Evolutionary conservation across 2,888 invertebrate genomes (phyloP).

Genomic region (Choristoneura rosaceana): DNA sequence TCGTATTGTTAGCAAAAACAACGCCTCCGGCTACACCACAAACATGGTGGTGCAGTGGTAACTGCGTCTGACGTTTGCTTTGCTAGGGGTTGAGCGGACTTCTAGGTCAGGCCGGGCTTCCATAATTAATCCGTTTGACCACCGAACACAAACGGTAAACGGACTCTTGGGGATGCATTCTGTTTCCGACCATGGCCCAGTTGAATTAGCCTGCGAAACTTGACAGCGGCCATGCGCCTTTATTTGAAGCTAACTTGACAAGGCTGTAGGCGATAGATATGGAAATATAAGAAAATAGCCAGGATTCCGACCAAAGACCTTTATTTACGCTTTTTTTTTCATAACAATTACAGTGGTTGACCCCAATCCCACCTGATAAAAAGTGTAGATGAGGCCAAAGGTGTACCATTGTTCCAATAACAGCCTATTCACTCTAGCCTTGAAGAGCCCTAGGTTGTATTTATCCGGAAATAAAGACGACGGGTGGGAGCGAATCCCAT

Average conservation of each 20-base stretch:
- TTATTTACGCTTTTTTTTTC: no score
- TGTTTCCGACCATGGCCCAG: background rate
- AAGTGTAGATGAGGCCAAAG: no score
- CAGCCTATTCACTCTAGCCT: no score
- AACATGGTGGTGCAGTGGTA: background rate
- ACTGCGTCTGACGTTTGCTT: slow-evolving; percentile 24
- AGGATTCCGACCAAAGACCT: no score
- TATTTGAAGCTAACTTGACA: background rate
- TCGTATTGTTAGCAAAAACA: background rate
- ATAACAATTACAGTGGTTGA: no score
- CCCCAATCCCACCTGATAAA: no score
- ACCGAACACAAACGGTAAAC: slow-evolving; percentile 29
- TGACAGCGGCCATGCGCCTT: background rate
- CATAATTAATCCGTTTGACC: slow-evolving; percentile 37
- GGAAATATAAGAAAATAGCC: no score
- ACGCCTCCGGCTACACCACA: background rate
- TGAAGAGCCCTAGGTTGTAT: no score
- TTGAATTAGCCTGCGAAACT: background rate
- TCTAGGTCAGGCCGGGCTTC: slow-evolving; percentile 7
- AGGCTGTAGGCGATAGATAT: no score
- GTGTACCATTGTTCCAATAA: no score
- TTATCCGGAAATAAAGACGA: no score
- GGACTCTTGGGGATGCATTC: slow-evolving; percentile 17
- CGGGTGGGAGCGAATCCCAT: no score
- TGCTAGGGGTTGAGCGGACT: slow-evolving; percentile 24